phyloP scores from a whole-genome alignment of 1,140 invertebrate species.

The Zaprionus gabonicus region DNA sequence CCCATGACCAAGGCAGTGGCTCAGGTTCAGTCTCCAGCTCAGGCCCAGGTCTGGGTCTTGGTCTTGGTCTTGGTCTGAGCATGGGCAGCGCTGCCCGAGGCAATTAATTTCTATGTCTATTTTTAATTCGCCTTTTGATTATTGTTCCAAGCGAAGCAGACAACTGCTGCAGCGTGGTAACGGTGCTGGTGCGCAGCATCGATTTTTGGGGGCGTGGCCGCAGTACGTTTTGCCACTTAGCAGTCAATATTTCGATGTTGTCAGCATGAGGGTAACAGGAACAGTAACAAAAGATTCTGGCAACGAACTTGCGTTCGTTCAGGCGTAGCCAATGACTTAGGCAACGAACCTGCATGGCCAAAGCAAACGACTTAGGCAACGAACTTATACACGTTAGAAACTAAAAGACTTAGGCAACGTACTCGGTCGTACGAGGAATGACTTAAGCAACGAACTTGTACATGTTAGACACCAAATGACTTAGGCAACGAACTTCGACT shows the following conservation, averaged over 20 bases:
- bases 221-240: not conserved
- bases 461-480: not conserved
- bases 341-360: not conserved
- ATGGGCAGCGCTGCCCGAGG: slow-evolving; percentile 44
- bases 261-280: not conserved
- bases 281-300: not conserved
- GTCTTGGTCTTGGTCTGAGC: not conserved
- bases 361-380: not conserved
- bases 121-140: slow-evolving; percentile 66
- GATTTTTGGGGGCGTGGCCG: slow-evolving; percentile 5
- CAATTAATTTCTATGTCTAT: slow-evolving; percentile 77
- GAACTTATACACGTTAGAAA: not conserved
- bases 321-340: not conserved
- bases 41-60: not conserved
- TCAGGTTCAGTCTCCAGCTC: not conserved
- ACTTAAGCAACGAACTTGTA: slow-evolving; percentile 17
- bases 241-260: slow-evolving; percentile 9
- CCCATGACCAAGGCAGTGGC: slow-evolving; percentile 27
- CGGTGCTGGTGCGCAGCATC: slow-evolving; percentile 26
- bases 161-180: slow-evolving; percentile 19
- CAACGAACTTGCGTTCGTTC: not conserved
- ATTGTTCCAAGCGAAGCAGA: slow-evolving; percentile 24
- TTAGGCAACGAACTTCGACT: slow-evolving; percentile 52
- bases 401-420: not conserved
- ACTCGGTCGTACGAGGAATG: not conserved